Evolutionary conservation across 53 echinoderm and acorn worm genomes (phyloP), one percentile per base, ranked within the genome.

Genomic region (Astropecten irregularis): DNA sequence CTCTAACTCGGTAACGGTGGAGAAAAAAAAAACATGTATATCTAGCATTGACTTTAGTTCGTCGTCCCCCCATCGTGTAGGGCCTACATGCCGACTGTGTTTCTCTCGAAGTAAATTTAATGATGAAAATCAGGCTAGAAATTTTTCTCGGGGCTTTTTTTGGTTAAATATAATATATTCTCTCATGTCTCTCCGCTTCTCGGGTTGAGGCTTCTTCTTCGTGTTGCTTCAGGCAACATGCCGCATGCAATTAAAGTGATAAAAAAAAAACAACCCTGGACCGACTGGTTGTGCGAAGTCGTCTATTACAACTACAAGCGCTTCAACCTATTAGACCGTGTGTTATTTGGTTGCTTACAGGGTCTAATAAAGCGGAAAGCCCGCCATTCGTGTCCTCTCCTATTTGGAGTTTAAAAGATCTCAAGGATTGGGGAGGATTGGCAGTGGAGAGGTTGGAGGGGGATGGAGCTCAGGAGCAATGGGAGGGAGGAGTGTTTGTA

Each of bases 301-400:
- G 8, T n/a, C n/a, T 46, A 14, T 14, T 14, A 46, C 8, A 19
- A 36, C 37, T 65, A 65, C 65, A 65, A 65, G 65, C 65, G 38
- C 37, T 16, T 36, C 30, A 16, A 38, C 3, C 65, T 62, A 62
- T 79, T 79, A 62, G 79, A 61, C 79, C 79, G 79, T 79, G 79
- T 49, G 61, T 62, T 60, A 79, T 62, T 60, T 25, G 79, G 20
- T 62, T 32, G 79, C 79, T 62, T 61, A 79, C 79, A 60, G 60
- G 46, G 30, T 29, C 62, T 79, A 79, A 79, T 62, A 79, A 44
- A 60, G 79, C 79, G 59, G 79, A 79, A 79, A 32, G 9, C 20
- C n/a, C 56, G 49, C 20, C 79, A 42, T 79, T 63, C 44, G 61
- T 62, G 79, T 62, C 79, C 36, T 62, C 27, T 46, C 3, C 60